These are phyloP conservation scores for Halcyon smyrnensis DNA, from an alignment of 2,797 vertebrate genomes.

Conservation along the genomic window DNA sequence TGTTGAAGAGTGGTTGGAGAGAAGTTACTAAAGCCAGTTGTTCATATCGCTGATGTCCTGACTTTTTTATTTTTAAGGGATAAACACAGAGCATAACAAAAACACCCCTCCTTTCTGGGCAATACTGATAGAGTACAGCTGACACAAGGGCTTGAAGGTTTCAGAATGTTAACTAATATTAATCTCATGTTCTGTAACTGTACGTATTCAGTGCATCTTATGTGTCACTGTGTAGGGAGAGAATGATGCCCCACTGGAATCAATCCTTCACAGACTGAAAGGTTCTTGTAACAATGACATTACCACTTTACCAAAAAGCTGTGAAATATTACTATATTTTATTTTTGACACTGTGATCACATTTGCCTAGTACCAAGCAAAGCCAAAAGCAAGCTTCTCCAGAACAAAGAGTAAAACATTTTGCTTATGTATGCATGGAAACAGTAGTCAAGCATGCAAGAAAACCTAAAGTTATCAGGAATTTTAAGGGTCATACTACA, in stretches of 20 bases:
- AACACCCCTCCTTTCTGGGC: background rate
- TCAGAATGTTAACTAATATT: background rate
- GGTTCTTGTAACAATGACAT: background rate
- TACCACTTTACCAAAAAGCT: background rate
- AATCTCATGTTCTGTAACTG: background rate
- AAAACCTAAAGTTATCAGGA: background rate
- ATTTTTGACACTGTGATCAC: background rate
- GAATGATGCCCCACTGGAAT: background rate
- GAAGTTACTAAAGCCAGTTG: background rate
- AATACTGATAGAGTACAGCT: background rate
- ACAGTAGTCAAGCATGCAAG: background rate
- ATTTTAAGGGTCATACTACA: background rate
- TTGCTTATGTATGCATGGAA: background rate
- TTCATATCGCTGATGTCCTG: background rate
- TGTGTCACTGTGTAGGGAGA: background rate
- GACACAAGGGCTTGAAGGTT: background rate
- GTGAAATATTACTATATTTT: background rate
- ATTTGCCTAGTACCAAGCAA: background rate
- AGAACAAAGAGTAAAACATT: background rate
- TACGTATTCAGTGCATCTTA: background rate
- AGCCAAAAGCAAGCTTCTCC: background rate
- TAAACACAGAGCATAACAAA: background rate
- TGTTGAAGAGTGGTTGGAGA: background rate
- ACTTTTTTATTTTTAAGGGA: background rate
- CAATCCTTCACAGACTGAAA: background rate